A percentile compares a stretch with the other conserved stretches of the same genome.
Evolutionary conservation across 2,888 invertebrate genomes (phyloP).

Genomic region (Cancer borealis): DNA sequence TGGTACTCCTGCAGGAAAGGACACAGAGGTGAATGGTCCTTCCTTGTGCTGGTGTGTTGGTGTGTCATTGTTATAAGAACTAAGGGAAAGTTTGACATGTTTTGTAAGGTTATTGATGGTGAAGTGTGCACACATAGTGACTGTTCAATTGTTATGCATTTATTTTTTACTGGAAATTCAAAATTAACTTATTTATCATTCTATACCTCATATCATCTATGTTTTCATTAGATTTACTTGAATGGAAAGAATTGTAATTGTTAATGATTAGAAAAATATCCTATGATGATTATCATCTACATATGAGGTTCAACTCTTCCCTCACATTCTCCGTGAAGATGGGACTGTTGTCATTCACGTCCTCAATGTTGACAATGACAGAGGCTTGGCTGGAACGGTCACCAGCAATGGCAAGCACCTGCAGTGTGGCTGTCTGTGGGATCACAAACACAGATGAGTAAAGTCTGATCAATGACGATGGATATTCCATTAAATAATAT

Average conservation of each 20-base stretch:
- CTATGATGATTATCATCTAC: background rate
- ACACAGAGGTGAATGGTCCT: background rate
- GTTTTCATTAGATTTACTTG: background rate
- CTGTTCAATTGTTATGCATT: background rate
- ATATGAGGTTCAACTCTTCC: constrained; percentile 14
- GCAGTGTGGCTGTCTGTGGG: constrained; percentile 80
- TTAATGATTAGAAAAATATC: background rate
- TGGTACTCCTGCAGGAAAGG: constrained; percentile 83
- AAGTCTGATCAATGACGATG: background rate
- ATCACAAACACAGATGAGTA: background rate
- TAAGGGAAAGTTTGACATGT: background rate
- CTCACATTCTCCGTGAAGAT: constrained; percentile 83
- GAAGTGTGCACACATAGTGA: background rate
- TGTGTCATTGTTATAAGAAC: background rate
- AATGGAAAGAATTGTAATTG: background rate
- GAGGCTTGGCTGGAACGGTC: constrained; percentile 83
- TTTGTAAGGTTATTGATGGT: background rate
- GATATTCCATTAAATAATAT: background rate
- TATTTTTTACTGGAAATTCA: background rate
- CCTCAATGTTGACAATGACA: constrained; percentile 86
- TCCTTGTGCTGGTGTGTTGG: background rate
- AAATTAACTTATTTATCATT: background rate
- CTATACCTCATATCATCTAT: background rate
- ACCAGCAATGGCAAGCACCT: constrained; percentile 81
- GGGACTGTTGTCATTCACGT: constrained; percentile 90